Base-by-base conservation (phyloP, 2,888 invertebrate genomes). In the Apoderus coryli region DNA sequence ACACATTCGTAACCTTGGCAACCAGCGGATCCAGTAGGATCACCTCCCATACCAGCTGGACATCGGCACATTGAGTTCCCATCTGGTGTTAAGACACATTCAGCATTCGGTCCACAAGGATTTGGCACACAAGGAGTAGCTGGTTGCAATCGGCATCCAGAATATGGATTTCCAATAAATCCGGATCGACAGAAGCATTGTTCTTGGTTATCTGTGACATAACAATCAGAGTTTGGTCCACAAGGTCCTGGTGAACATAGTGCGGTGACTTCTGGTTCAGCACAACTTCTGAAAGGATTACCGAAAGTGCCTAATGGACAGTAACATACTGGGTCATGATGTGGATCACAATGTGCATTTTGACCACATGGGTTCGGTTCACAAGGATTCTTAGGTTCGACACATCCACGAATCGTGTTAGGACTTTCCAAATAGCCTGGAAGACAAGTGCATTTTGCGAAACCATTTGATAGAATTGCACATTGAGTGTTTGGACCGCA, bases 401-500 rank as follows among this genome's bases (percentile, higher is more conserved):
- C 62, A 45, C 88, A 88, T 24, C 86, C 88, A 49, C 85, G 65
- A 23, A 88, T 75, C 1, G 88, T 88, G 48, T 88, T 86, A 1
- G 84, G 84, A 54, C 79, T 84, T 60, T 85, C 88, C 19, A 84
- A 67, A 53, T 72, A 85, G 10, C 84, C 85, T 25, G 75, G 67
- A 34, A 81, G 58, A 49, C 88, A 90, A 12, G 84, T 85, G 49
- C 90, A 90, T 59, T 85, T 84, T 1, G 86, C 75, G 51, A 82
- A 79, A 30, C 84, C 85, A 43, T 81, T 84, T 30, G 66, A 61
- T 29, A 84, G 59, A 28, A 80, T 63, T 2, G 77, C 65, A 47
- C 89, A 88, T 54, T 82, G 82, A 2, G 86, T 86, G 47, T 86
- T 88, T 5, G 82, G 82, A 9, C 88, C 88, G 52, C 88, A 89